A percentile compares a stretch with the other conserved stretches of the same genome.
phyloP scores from a whole-genome alignment of 2,888 invertebrate species.

The Phalera bucephala region DNA sequence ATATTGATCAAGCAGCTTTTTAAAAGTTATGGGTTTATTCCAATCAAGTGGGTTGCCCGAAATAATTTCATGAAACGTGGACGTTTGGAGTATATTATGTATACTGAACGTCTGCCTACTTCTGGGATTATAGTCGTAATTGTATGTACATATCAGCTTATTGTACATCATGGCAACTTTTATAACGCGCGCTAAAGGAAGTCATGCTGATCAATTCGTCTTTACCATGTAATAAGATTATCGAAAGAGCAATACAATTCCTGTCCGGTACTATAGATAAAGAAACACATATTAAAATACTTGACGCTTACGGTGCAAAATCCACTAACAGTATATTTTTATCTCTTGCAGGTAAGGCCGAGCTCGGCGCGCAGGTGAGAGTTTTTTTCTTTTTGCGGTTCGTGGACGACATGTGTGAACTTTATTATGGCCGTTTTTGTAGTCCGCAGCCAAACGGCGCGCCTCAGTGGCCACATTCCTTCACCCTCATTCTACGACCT shows the following conservation, averaged over 20 bases:
- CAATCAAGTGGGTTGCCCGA: too few species aligned
- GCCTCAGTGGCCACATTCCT: slow-evolving; percentile 34
- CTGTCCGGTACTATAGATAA: neutral
- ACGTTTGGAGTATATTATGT: too few species aligned
- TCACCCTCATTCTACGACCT: slow-evolving; percentile 26
- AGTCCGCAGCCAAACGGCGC: slow-evolving; percentile 42
- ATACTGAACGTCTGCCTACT: too few species aligned
- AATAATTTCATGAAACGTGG: too few species aligned
- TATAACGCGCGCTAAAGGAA: neutral
- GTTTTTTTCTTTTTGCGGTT: slow-evolving; percentile 63
- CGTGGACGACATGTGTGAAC: slow-evolving; percentile 62
- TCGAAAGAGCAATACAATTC: neutral
- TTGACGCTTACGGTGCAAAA: slow-evolving; percentile 23
- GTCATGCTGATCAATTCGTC: neutral
- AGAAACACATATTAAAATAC: slow-evolving; percentile 15
- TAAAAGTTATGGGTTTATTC: too few species aligned
- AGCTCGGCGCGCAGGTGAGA: slow-evolving; percentile 58
- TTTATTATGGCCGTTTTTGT: slow-evolving; percentile 67
- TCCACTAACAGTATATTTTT: slow-evolving; percentile 55
- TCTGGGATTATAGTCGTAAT: too few species aligned
- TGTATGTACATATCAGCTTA: too few species aligned
- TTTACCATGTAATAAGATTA: neutral
- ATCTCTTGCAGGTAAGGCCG: slow-evolving; percentile 69
- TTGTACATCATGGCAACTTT: too few species aligned
- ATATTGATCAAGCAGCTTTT: too few species aligned